Evolutionary conservation across 2,888 invertebrate species (phyloP), one percentile per base, ranked within the genome.

Genomic region (Eristalis arbustorum): DNA sequence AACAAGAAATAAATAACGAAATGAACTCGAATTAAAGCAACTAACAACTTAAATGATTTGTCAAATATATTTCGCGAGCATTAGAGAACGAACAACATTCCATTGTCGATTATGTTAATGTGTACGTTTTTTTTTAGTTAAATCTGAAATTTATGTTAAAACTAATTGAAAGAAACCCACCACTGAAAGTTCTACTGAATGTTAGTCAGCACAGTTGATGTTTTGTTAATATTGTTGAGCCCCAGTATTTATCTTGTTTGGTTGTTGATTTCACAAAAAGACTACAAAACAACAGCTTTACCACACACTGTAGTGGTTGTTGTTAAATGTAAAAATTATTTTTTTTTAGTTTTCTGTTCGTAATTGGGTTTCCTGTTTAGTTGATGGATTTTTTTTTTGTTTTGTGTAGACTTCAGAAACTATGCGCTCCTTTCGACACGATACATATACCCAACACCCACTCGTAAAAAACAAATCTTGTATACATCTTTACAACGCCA

Each of bases 201-300:
- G 85, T 85, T 85, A 85, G 85, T 69, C 81, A 85, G 85, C 85
- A 85, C 81, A 77, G 59, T 77, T 85, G 76, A 77, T 81, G 77
- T 77, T 81, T n/a, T 81, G 18, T 18, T 18, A n/a, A 18, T 49
- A 18, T 81, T 81, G 68, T 85, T 77, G 31, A 80, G 68, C 42
- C 80, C 76, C 76, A 72, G 66, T 84, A 67, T 67, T 63, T 78
- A 42, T 3, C 64, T 82, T 31, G 42, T 4, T 75, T 77, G n/a
- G n/a, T 31, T 40, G 8, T 64, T 68, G 10, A 67, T 76, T 75
- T 75, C 49, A 49, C 49, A 37, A 37, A 37, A 31, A 31, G 0
- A 64, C 57, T 67, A 59, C 4, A 59, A 73, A 73, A 18, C 49
- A 71, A 67, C 59, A 67, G 68, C 72, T 64, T 75, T 72, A 25